Conservation (phyloP, 2,888 invertebrate genomes). For the Drosophila birchii region DNA sequence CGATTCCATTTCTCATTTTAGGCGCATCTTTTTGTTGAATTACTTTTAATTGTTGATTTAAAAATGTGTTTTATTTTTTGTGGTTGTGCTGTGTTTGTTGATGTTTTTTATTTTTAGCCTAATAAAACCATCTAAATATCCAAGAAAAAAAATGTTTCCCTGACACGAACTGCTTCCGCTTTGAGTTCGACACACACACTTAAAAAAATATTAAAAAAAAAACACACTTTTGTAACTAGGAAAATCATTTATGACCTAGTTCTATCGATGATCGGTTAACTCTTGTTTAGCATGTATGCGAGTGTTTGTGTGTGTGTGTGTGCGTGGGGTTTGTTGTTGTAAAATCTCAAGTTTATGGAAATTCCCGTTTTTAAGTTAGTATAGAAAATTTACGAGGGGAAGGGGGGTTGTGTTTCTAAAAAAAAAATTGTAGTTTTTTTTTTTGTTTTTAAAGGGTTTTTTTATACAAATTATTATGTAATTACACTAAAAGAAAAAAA, state of each 20-base stretch:
- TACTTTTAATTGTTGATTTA: background rate
- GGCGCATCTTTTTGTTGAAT: slow-evolving; percentile 17
- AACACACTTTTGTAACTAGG: slow-evolving; percentile 15
- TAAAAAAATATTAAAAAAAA: slow-evolving; percentile 26
- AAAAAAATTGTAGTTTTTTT: slow-evolving; percentile 38
- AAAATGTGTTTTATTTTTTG: slow-evolving; percentile 1
- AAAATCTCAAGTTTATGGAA: slow-evolving; percentile 8
- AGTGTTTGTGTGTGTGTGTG: slow-evolving; percentile 25
- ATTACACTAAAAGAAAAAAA: slow-evolving; percentile 49
- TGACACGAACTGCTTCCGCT: slow-evolving; percentile 14
- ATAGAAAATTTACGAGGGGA: slow-evolving; percentile 43
- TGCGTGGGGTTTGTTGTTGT: slow-evolving; percentile 12
- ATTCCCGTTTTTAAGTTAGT: slow-evolving; percentile 50
- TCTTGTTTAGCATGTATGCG: slow-evolving; percentile 23
- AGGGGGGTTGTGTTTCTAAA: slow-evolving; percentile 20
- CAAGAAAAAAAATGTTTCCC: slow-evolving; percentile 10
- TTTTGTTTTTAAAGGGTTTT: slow-evolving; percentile 20
- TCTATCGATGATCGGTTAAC: slow-evolving; percentile 2
- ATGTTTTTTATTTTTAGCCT: slow-evolving; percentile 22
- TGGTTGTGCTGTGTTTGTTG: slow-evolving; percentile 28
- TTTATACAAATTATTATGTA: slow-evolving; percentile 25
- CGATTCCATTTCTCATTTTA: slow-evolving; percentile 29
- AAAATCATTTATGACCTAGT: slow-evolving; percentile 13
- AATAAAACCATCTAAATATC: slow-evolving; percentile 13
- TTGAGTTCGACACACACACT: slow-evolving; percentile 31